Conservation (phyloP, 2,797 vertebrate genomes). For the Salmo trutta region DNA sequence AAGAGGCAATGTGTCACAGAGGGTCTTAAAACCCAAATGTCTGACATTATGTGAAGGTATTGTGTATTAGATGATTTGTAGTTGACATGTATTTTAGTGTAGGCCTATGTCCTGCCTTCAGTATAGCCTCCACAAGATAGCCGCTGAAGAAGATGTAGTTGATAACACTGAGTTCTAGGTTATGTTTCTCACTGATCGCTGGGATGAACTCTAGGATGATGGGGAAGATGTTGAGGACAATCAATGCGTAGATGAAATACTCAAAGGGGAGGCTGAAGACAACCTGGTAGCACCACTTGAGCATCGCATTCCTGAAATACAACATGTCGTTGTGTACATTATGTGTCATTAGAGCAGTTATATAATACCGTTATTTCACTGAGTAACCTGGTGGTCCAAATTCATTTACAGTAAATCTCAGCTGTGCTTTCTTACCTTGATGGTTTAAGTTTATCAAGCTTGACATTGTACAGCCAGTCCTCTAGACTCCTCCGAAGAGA, state of each 20-base stretch:
- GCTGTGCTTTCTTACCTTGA: conserved; percentile 17
- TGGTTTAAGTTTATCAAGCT: conserved; percentile 39
- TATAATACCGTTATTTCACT: neutral
- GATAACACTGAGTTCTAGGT: conserved; percentile 5
- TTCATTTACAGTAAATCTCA: neutral
- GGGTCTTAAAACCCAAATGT: too few relatives aligned
- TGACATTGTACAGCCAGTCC: conserved; percentile 37
- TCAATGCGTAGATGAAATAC: conserved; percentile 28
- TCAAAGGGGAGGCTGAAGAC: conserved; percentile 35
- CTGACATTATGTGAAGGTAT: too few relatives aligned
- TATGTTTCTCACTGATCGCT: neutral
- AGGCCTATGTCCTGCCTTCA: too few relatives aligned
- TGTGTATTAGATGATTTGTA: too few relatives aligned
- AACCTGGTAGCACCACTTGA: neutral
- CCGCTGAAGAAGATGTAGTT: too few relatives aligned
- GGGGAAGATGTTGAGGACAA: conserved; percentile 36
- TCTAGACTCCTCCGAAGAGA: conserved; percentile 26
- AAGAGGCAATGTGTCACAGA: too few relatives aligned
- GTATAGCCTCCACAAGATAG: too few relatives aligned
- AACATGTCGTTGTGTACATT: neutral
- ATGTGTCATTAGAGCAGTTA: neutral
- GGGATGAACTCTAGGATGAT: conserved; percentile 29
- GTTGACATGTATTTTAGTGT: too few relatives aligned
- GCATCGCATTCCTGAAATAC: conserved; percentile 15
- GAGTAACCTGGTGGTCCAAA: neutral